A percentile compares a stretch with the other conserved stretches of the same genome.
These are phyloP conservation scores for Leptogaster cylindrica DNA, from an alignment of 2,888 invertebrate genomes.

Conservation along the genomic window DNA sequence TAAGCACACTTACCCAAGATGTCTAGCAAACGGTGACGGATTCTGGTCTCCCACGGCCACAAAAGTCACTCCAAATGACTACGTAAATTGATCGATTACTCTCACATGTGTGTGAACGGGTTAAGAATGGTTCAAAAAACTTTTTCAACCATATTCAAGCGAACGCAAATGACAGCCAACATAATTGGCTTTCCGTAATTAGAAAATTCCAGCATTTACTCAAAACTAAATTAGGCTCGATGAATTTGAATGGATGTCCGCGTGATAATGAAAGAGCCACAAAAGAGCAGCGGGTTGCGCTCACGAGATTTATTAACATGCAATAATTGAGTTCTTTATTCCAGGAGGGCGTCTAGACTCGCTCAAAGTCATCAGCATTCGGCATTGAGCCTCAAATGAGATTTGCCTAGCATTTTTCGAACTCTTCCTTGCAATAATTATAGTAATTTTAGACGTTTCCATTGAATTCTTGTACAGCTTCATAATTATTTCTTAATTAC, in stretches of 20 bases:
- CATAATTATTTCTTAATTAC: constrained; percentile 11
- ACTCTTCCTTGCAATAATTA: constrained; percentile 2
- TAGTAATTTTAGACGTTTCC: constrained; percentile 16
- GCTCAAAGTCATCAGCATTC: neutral
- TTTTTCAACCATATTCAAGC: neutral
- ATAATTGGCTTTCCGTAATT: constrained; percentile 26
- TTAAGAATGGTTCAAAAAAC: constrained; percentile 18
- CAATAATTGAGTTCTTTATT: constrained; percentile 36
- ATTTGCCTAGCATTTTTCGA: constrained; percentile 12
- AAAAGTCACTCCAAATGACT: constrained; percentile 14
- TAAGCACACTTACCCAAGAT: neutral
- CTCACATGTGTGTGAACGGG: constrained; percentile 7
- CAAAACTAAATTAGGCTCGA: constrained; percentile 17
- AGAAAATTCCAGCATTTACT: constrained; percentile 30
- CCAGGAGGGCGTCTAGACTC: constrained; percentile 17
- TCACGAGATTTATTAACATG: constrained; percentile 22
- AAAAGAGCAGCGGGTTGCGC: constrained; percentile 24
- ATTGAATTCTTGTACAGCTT: constrained; percentile 18
- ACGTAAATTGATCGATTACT: constrained; percentile 24
- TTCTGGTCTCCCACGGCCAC: constrained; percentile 4
- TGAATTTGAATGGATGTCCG: neutral
- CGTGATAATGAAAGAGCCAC: neutral
- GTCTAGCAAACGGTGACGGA: neutral
- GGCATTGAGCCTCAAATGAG: neutral
- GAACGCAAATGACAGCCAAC: constrained; percentile 29